Evolutionary conservation across 2,797 vertebrate genomes (phyloP), one percentile per base, ranked within the genome.

Genomic region (Sebastolobus alascanus): DNA sequence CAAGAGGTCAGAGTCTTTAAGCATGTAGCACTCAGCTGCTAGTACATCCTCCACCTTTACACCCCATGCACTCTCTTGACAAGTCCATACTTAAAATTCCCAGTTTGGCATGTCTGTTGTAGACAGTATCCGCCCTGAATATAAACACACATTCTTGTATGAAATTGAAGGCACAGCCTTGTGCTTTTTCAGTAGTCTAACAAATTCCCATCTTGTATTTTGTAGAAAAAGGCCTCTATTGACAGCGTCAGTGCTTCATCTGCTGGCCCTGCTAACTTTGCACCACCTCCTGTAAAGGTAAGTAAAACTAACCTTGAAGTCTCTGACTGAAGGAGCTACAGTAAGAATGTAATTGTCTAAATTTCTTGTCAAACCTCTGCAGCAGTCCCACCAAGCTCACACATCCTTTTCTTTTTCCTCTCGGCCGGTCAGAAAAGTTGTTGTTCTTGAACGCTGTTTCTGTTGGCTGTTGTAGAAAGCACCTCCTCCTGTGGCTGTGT

Each of bases 271-370:
- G 60, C 84, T n/a, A 93, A 80, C 83, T 92, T 90, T 78, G 87
- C 94, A 33, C 88, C 94, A 4, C 80, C 91, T 60, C 91, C 91
- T 31, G 84, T 22, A 11, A 86, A 88, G 87, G 87, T 89, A 81
- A 52, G 35, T 5, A 13, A 50, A 59, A 59, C 1, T 2, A 46
- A 40, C 1, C 3, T 5, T 66, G 12, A 29, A 1, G 12, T 9
- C 12, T 61, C 5, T 63, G 22, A 7, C 46, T 22, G 8, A 50
- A 40, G 25, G 65, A n/a, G 38, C 2, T 20, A 50, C 8, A 50
- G 46, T 46, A 7, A 63, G 4, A 58, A 1, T 11, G 31, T 6
- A 16, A 16, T 1, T 12, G 1, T 69, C n/a, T 67, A 1, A 35
- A 4, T 66, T 54, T n/a, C 4, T 1, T 71, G 40, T 35, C 79